A percentile compares a stretch with the other conserved stretches of the same genome.
Conservation (phyloP, 64 coral and sea anemone genomes). For the Pachyseris speciosa region DNA sequence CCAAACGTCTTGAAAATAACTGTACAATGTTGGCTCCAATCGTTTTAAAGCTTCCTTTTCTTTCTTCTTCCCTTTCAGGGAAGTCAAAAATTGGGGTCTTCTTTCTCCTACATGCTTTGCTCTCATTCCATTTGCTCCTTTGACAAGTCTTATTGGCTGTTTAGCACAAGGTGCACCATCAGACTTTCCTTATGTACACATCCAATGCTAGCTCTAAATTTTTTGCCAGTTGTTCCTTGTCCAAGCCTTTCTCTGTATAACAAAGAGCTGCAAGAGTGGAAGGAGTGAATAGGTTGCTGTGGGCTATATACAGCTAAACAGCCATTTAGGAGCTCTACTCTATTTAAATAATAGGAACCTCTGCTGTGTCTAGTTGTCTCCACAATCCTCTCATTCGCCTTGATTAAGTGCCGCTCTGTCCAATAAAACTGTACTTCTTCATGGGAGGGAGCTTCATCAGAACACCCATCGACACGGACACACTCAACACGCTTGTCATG, state of each 20-base stretch:
- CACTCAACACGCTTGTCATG: slow-evolving; percentile 54
- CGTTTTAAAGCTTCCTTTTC: slow-evolving; percentile 29
- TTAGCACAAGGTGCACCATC: slow-evolving; percentile 70
- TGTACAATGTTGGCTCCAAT: too few species aligned
- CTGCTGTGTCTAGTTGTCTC: too few species aligned
- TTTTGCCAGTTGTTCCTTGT: slow-evolving; percentile 40
- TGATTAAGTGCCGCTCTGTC: slow-evolving; percentile 61
- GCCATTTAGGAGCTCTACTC: too few species aligned
- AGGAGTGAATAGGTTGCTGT: slow-evolving; percentile 53
- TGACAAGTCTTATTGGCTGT: slow-evolving; percentile 48
- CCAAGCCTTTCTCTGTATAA: slow-evolving; percentile 45
- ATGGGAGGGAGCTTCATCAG: slow-evolving; percentile 63
- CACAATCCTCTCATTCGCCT: slow-evolving; percentile 19
- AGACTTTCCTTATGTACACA: slow-evolving; percentile 39
- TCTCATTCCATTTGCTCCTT: slow-evolving; percentile 59
- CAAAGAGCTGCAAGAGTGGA: slow-evolving; percentile 42
- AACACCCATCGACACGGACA: slow-evolving; percentile 64
- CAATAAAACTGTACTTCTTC: slow-evolving; percentile 74
- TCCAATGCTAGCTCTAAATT: slow-evolving; percentile 58
- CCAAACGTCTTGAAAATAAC: too few species aligned
- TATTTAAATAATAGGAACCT: too few species aligned
- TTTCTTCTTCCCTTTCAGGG: slow-evolving; percentile 71
- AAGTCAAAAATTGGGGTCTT: slow-evolving; percentile 63
- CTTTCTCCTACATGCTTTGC: too few species aligned
- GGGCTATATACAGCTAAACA: slow-evolving; percentile 62